Base-by-base conservation (phyloP, 2,888 invertebrate genomes). In the Drosophila austrosaltans region DNA sequence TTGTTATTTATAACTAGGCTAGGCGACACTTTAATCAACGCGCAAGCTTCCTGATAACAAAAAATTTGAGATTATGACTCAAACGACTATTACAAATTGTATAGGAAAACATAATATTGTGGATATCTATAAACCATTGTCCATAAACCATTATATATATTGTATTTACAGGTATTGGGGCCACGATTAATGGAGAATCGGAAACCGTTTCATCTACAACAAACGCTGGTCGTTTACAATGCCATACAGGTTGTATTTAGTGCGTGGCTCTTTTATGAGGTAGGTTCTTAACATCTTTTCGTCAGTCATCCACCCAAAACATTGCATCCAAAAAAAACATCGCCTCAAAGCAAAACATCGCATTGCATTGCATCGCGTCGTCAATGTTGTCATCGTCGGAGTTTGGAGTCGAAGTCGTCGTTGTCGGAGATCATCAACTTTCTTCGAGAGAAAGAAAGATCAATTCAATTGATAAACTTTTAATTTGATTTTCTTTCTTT, bases 141-240 rank as follows among this genome's bases (percentile, higher is more conserved):
- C 4, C 30, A 5, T 16, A 16, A 16, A 16, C 16, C 16, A 16
- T 16, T 16, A 28, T 28, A 28, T 10, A 8, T 36, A 8, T 2
- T 36, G 2, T 42, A 48, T 53, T 76, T 94, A 93, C 73, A 96
- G 95, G 95, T 96, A 91, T 92, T 96, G 91, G 98, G 98, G 72
- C 98, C 98, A 86, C 95, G 95, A 92, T 93, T 96, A 91, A 98
- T 98, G 98, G 96, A 96, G 93, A 96, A 97, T 93, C 95, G 98
- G 90, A 97, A 97, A 93, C 97, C 98, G 77, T 95, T 96, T 93
- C 95, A 97, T 92, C 93, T 97, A 91, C 94, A 96, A 92, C 95
- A 95, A 91, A 91, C 95, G 84, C 94, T 97, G 93, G 94, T 97
- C 93, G 92, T 94, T 79, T 97, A 97, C 93, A 97, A 97, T 93